phyloP scores from a whole-genome alignment of 2,888 invertebrate species.

The Drosophila recens region DNA sequence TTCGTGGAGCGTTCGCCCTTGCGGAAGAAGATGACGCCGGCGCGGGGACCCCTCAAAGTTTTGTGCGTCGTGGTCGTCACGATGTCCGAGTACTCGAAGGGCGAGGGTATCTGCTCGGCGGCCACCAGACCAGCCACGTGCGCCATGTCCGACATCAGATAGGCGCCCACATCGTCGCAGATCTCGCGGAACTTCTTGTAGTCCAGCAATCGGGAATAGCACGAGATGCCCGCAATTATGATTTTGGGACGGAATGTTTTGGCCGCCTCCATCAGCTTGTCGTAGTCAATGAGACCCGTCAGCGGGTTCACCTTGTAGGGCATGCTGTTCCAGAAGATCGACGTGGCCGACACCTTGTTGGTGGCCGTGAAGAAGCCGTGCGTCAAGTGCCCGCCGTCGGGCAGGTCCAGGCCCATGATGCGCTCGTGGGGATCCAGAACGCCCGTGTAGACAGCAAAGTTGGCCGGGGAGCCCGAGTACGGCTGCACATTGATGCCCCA shows the following conservation, averaged over 20 bases:
- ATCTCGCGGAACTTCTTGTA: conserved; percentile 95
- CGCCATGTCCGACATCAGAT: conserved; percentile 97
- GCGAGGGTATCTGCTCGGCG: conserved; percentile 94
- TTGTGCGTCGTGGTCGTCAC: conserved; percentile 98
- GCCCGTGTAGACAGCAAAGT: conserved; percentile 98
- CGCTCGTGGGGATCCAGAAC: conserved; percentile 95
- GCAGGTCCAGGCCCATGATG: conserved; percentile 98
- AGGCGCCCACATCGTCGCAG: conserved; percentile 93
- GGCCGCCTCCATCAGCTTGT: conserved; percentile 92
- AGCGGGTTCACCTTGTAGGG: conserved; percentile 95
- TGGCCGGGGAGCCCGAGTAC: conserved; percentile 97
- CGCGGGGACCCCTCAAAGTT: conserved; percentile 94
- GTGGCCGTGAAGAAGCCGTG: conserved; percentile 95
- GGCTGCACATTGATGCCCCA: conserved; percentile 99
- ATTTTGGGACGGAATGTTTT: conserved; percentile 95
- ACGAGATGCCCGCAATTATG: conserved; percentile 97
- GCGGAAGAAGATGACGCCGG: conserved; percentile 96
- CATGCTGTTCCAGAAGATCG: conserved; percentile 99
- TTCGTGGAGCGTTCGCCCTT: conserved; percentile 93
- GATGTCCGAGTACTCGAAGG: conserved; percentile 95
- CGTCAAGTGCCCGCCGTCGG: conserved; percentile 98
- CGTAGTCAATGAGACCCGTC: conserved; percentile 97
- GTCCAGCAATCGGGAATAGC: conserved; percentile 96
- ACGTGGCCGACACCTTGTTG: conserved; percentile 98
- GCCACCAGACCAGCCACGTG: conserved; percentile 97